phyloP scores from a whole-genome alignment of 2,113 vertebrate species.

The Motacilla tschutschensis region DNA sequence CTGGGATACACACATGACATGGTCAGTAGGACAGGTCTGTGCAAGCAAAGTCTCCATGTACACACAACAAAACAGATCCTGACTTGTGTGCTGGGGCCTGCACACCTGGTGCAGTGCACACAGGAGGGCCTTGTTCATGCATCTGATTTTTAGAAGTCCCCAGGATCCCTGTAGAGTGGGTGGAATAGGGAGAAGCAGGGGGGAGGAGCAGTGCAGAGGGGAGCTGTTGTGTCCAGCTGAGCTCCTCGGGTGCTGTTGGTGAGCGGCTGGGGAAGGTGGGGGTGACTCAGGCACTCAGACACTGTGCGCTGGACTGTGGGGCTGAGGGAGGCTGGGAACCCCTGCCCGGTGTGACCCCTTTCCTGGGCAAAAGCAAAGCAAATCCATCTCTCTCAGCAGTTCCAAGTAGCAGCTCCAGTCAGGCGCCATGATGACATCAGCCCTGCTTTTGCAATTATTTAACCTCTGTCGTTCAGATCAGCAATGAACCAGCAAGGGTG shows the following conservation, averaged over 20 bases:
- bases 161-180: background rate
- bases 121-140: background rate
- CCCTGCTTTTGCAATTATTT: constrained; percentile 37
- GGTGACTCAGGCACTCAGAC: background rate
- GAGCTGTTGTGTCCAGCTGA: background rate
- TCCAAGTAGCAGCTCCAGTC: constrained; percentile 5
- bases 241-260: background rate
- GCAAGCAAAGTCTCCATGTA: background rate
- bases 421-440: constrained; percentile 44
- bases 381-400: background rate
- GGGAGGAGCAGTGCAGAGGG: background rate
- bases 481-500: constrained; percentile 40
- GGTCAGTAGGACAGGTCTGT: background rate
- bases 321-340: background rate
- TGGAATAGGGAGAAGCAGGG: background rate
- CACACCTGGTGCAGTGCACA: background rate
- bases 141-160: background rate
- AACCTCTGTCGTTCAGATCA: constrained; percentile 48
- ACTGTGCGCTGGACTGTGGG: background rate
- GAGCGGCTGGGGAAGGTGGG: background rate
- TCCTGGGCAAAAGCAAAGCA: background rate
- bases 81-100: background rate
- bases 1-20: background rate
- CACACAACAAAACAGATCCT: background rate
- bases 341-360: background rate